Percentiles rank a stretch among this genome's conserved stretches.
Evolutionary conservation across 2,797 vertebrate species (phyloP).

Genomic region (Craterocephalus amniculus): DNA sequence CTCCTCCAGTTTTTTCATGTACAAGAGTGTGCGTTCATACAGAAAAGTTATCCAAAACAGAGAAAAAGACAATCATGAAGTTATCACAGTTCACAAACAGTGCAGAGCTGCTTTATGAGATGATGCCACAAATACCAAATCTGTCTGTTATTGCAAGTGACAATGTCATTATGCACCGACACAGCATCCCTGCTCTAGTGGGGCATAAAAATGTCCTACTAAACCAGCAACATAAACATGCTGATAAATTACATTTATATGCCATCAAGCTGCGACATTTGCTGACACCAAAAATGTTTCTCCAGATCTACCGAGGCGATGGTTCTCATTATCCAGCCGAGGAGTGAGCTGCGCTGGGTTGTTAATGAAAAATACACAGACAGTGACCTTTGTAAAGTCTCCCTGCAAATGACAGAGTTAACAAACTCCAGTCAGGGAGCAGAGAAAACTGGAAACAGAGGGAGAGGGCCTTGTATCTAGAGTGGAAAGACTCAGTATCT

Average conservation of each 20-base stretch:
- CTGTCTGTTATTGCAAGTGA: slow-evolving; percentile 82
- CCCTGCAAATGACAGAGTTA: slow-evolving; percentile 72
- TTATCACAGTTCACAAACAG: slow-evolving; percentile 75
- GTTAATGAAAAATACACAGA: slow-evolving; percentile 82
- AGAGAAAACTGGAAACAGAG: slow-evolving; percentile 40
- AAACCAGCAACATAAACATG: slow-evolving; percentile 83
- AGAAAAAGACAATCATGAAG: slow-evolving; percentile 67
- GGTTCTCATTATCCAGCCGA: slow-evolving; percentile 81
- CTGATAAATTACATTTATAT: slow-evolving; percentile 85
- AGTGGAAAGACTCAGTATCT: slow-evolving; percentile 31
- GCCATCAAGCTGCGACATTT: slow-evolving; percentile 80
- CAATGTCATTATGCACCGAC: slow-evolving; percentile 84
- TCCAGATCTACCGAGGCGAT: slow-evolving; percentile 77
- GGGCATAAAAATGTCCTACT: slow-evolving; percentile 82
- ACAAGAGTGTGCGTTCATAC: background rate
- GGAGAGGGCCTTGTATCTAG: slow-evolving; percentile 37
- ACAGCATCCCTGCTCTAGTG: slow-evolving; percentile 79
- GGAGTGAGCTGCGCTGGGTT: slow-evolving; percentile 65
- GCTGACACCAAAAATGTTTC: slow-evolving; percentile 85
- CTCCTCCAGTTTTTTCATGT: background rate
- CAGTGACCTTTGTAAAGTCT: slow-evolving; percentile 81
- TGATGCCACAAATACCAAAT: slow-evolving; percentile 77
- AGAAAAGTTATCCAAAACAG: slow-evolving; percentile 57
- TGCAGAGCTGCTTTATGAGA: slow-evolving; percentile 70
- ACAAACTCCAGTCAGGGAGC: slow-evolving; percentile 61